A percentile compares a stretch with the other conserved stretches of the same genome.
Evolutionary conservation across 1,140 invertebrate genomes (phyloP).

Genomic region (Temnothorax nylanderi): DNA sequence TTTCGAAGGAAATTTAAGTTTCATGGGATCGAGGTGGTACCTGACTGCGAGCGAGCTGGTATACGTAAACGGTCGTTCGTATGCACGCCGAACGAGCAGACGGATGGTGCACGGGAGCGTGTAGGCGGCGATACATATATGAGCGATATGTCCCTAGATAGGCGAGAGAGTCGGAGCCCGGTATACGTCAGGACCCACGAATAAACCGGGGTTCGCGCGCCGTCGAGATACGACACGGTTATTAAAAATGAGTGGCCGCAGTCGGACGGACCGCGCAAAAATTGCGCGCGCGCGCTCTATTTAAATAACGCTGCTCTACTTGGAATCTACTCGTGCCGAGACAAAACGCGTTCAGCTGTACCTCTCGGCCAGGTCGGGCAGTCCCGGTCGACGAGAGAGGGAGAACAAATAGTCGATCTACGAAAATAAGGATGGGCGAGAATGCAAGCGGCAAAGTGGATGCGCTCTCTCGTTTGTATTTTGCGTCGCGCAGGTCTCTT

Average conservation of each 20-base stretch:
- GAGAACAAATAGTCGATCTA: slow-evolving; percentile 6
- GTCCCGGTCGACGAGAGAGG: background rate
- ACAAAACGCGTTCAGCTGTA: background rate
- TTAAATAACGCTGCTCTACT: slow-evolving; percentile 50
- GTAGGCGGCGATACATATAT: background rate
- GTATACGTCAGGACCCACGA: background rate
- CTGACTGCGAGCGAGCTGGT: slow-evolving; percentile 28
- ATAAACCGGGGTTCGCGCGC: background rate
- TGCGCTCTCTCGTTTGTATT: slow-evolving; percentile 31
- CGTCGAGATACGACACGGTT: slow-evolving; percentile 26
- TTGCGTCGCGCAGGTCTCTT: slow-evolving; percentile 20
- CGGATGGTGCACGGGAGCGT: slow-evolving; percentile 37
- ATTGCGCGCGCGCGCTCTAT: slow-evolving; percentile 51
- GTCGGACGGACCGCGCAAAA: slow-evolving; percentile 46
- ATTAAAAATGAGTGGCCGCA: slow-evolving; percentile 67
- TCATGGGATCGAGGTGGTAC: slow-evolving; percentile 72
- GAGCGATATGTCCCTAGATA: slow-evolving; percentile 2
- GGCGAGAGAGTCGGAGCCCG: background rate
- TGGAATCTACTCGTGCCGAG: background rate
- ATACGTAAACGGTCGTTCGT: slow-evolving; percentile 70
- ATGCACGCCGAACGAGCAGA: slow-evolving; percentile 67
- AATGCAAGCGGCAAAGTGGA: background rate
- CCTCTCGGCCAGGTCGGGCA: background rate
- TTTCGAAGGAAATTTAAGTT: slow-evolving; percentile 82
- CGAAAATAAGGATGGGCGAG: slow-evolving; percentile 11